Evolutionary conservation across 2,797 vertebrate genomes (phyloP), one percentile per base, ranked within the genome.

Genomic region (Taeniopygia guttata): DNA sequence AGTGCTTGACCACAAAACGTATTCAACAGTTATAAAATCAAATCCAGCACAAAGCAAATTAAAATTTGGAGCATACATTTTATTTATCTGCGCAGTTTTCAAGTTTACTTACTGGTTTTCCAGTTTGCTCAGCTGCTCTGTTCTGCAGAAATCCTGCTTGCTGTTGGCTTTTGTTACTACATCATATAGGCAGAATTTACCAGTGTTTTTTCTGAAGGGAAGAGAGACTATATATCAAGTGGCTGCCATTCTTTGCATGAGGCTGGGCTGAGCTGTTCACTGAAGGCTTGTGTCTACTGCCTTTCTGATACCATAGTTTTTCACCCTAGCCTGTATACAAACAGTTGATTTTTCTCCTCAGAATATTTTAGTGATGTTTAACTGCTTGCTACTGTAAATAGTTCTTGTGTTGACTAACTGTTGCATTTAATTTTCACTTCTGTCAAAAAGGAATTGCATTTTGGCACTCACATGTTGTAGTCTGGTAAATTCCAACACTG

Each of bases 401-500:
- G 46, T 77, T 74, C 17, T 55, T 90, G n/a, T 87, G 78, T 87
- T 89, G 62, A 63, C 30, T 58, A 86, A 88, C 62, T 36, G 26
- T 72, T 94, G 46, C 32, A 9, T 94, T 94, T 88, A 26, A 40
- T 88, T 95, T 92, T 91, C 63, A 63, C 51, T 83, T 75, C 49
- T 52, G 45, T 92, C 78, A 87, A 87, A 80, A 4, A 8, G 55
- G 72, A 72, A 84, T 45, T 87, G 23, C 62, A 48, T 75, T 93
- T 54, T 58, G 51, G n/a, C 51, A 73, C 52, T 52, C 20, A 2
- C 27, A 16, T 62, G 22, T 62, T 60, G 11, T 67, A 52, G 30
- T 42, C n/a, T 68, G 30, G 54, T 68, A 48, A 87, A 83, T 83
- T 29, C 36, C 51, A 81, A 13, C 10, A 16, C 17, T 49, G 54